Percentiles rank a stretch among this genome's conserved stretches.
phyloP scores from a whole-genome alignment of 2,888 invertebrate species.

The Antitype chi region DNA sequence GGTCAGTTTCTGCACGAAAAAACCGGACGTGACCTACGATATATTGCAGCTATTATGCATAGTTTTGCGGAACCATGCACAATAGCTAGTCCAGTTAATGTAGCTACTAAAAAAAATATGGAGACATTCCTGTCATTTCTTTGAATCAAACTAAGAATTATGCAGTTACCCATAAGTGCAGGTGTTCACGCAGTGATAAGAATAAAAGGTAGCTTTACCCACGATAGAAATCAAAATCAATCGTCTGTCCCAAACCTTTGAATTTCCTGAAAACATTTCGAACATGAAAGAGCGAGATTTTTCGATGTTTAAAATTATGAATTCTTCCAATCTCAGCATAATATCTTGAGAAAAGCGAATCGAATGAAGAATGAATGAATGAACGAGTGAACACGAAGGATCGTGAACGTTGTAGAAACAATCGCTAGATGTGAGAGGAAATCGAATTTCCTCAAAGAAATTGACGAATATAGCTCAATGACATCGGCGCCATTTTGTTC shows the following conservation, averaged over 20 bases:
- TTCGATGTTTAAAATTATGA: conserved; percentile 52
- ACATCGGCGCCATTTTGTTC: conserved; percentile 53
- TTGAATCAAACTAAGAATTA: not conserved
- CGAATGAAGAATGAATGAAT: conserved; percentile 60
- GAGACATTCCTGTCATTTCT: not conserved
- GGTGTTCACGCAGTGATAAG: conserved; percentile 1
- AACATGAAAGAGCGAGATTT: conserved; percentile 4
- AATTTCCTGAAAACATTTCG: conserved; percentile 7
- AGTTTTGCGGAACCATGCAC: not conserved
- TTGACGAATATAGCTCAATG: conserved; percentile 67
- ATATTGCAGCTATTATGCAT: not conserved
- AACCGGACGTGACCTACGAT: not conserved
- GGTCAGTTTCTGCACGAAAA: not conserved
- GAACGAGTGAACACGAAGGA: conserved; percentile 64
- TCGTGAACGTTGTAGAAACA: conserved; percentile 61
- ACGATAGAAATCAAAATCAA: conserved; percentile 21
- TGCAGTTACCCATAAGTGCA: not conserved
- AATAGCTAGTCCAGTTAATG: not conserved
- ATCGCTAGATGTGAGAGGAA: conserved; percentile 66
- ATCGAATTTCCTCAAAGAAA: conserved; percentile 68
- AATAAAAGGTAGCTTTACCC: not conserved
- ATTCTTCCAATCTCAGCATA: conserved; percentile 48
- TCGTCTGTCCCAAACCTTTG: conserved; percentile 1
- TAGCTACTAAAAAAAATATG: not conserved
- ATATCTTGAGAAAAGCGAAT: conserved; percentile 54